Base-by-base conservation (phyloP, 2,113 vertebrate species). In the Tetrao urogallus region DNA sequence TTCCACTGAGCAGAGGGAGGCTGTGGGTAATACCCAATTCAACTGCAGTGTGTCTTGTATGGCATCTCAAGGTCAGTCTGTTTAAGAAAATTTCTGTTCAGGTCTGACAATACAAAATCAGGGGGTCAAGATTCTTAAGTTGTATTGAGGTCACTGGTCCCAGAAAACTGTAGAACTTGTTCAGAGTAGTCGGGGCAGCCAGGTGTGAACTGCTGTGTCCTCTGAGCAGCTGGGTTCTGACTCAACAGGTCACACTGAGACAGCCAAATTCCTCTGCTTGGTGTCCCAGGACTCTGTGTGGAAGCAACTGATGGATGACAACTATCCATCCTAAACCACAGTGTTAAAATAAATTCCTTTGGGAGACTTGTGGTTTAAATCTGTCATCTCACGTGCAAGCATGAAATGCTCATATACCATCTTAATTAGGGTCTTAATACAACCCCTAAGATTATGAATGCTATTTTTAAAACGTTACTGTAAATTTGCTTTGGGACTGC, bases 381-480 rank as follows among this genome's bases (percentile, higher is more conserved):
- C 78, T 91, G 64, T 89, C 82, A 65, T 72, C 54, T 88, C 48
- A 43, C 1, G 0, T 89, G 70, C 48, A 63, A 77, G 63, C 20
- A 80, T 64, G 82, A 94, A 74, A 66, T 22, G 11, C n/a, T 89
- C 74, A 56, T 58, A 20, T 76, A 43, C 78, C 47, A 11, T 89
- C 78, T 84, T 95, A 93, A 96, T 95, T 87, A 93, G 89, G 78
- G 71, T 80, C 74, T 92, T 89, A 80, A 58, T 66, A 80, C 64
- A 91, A 34, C 72, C 84, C 67, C 81, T 87, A 76, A 70, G 71
- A 82, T 76, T 76, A 93, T 89, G 94, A 87, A 64, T 76, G 81
- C 94, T 96, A 93, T 88, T 96, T 96, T 96, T 92, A 93, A 61
- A 84, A 84, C 10, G 70, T 64, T 79, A 34, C 60, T 76, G 34